Evolutionary conservation across 2,113 vertebrate genomes (phyloP), one percentile per base, ranked within the genome.

Genomic region (Oenanthe oenanthe): DNA sequence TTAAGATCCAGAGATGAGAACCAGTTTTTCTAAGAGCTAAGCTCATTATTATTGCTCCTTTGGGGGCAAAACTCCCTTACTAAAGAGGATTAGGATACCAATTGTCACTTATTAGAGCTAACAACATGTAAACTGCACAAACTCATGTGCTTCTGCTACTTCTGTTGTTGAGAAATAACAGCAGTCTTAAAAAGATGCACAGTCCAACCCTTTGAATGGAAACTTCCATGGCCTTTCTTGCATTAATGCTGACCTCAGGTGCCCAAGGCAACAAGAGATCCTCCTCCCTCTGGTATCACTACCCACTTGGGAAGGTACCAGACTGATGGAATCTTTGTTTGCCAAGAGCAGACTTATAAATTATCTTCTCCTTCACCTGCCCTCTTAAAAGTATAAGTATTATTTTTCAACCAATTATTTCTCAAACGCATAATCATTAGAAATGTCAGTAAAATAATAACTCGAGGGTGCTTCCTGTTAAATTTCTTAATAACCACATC

Each of bases 401-500:
- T 88, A 76, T 83, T 96, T 95, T 93, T 90, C 75, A 81, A 67
- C 62, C 66, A 76, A 81, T 95, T 95, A 86, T 91, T 92, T 83
- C 76, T 89, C 83, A 92, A 86, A 73, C 25, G 48, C 36, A 67
- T 95, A 91, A 97, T 89, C 72, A 92, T 96, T 95, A 95, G 91
- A 95, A 92, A 92, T 58, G 81, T 88, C 95, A 94, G 88, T 92
- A 96, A 96, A 97, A 96, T 88, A 97, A 96, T 93, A 97, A 92
- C 92, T 95, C 2, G 8, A 73, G 95, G 93, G 92, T 94, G 81
- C 93, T 95, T 96, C 96, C 93, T 91, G 93, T 81, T 96, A 92
- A 88, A 94, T 96, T 92, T 91, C 84, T 97, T 97, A 95, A 95
- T 96, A 93, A 96, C 88, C 77, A 95, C 93, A 96, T 97, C 96